Percentiles rank a stretch among this genome's conserved stretches.
Evolutionary conservation across 1,140 invertebrate genomes (phyloP).

Genomic region (Anastrepha ludens): DNA sequence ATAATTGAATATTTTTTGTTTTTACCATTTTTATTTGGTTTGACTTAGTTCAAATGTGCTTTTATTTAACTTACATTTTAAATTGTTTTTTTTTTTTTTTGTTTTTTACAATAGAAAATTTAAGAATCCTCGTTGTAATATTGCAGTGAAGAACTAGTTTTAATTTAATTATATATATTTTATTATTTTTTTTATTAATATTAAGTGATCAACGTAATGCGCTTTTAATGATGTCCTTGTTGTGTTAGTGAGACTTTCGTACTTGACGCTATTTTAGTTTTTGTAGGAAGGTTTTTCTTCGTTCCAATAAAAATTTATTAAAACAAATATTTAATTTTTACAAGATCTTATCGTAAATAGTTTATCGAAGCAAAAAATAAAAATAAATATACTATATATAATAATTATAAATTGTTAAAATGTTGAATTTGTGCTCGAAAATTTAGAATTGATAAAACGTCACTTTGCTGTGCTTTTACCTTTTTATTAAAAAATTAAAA

Average conservation of each 20-base stretch:
- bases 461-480: conserved; percentile 52
- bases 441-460: conserved; percentile 44
- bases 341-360: conserved; percentile 22
- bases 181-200: conserved; percentile 1
- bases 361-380: conserved; percentile 9
- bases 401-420: conserved; percentile 43
- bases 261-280: conserved; percentile 52
- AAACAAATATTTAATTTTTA: conserved; percentile 28
- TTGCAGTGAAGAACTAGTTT: no score
- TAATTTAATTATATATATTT: not conserved
- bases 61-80: not conserved
- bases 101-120: not conserved
- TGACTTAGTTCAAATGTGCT: not conserved
- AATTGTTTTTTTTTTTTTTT: not conserved
- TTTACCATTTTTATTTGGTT: not conserved
- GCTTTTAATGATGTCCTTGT: conserved; percentile 52
- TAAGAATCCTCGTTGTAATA: not conserved
- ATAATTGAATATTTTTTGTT: not conserved
- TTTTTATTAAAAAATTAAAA: conserved; percentile 13
- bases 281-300: conserved; percentile 49
- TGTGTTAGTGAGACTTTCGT: conserved; percentile 52
- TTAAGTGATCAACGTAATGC: conserved; percentile 49
- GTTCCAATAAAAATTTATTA: conserved; percentile 37
- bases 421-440: conserved; percentile 49
- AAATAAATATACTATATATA: not conserved